Evolutionary conservation across 2,888 invertebrate species (phyloP), one percentile per base, ranked within the genome.

Genomic region (Phaedon cochleariae): DNA sequence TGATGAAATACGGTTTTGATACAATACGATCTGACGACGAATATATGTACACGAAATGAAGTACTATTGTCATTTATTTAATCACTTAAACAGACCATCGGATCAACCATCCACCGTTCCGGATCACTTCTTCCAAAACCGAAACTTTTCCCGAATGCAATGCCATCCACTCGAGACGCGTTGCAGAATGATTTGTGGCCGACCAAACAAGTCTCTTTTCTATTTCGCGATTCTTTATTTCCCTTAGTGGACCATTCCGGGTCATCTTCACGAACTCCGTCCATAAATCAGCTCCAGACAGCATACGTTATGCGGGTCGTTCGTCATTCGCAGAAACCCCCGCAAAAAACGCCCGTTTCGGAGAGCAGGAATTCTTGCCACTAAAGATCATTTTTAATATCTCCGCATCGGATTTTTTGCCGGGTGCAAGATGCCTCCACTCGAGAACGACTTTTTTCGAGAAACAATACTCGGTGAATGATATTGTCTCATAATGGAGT

Each of bases 121-220:
- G 26, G 4, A 26, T 26, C 26, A 7, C 41, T 41, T 15, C 41
- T 9, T 15, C 15, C 4, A 3, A 7, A 10, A 1, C 15, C n/a
- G n/a, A n/a, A 41, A 41, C n/a, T 57, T 45, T 26, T 26, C 41
- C 46, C 41, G 21, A 55, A 55, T 31, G 46, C 21, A 15, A 29
- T 57, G 57, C 57, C 26, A 57, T 57, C 46, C 57, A 57, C 57
- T 57, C 15, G 37, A 41, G 29, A 57, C 45, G 57, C 45, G 17
- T 21, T 45, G 17, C 22, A 62, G 75, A 74, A 78, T 82, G 83
- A 83, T 83, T 83, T 83, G 83, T 82, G 79, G 80, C 74, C 79
- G 77, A 77, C 80, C 80, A 81, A 82, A 81, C 81, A 82, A 82
- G 80, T 82, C 79, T 73, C 80, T 82, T 82, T 82, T 83, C 83